Conservation (phyloP, 35 echinoderm and acorn worm species). For the Lytechinus variegatus region DNA sequence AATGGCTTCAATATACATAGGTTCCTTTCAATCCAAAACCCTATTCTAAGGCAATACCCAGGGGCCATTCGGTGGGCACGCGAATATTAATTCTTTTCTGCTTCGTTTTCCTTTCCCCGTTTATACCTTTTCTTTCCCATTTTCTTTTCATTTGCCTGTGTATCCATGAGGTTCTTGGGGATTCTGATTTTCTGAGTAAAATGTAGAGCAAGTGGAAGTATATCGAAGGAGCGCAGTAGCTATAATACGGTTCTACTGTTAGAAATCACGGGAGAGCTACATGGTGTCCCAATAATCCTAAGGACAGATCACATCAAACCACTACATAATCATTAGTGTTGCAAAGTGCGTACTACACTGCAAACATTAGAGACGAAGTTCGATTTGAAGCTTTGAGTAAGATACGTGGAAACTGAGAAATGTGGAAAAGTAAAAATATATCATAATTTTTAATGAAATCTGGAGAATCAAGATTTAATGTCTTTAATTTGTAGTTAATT, state of each 20-base stretch:
- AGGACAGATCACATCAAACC: not conserved
- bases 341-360: not conserved
- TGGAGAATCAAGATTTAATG: too few species aligned
- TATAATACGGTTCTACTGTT: not conserved
- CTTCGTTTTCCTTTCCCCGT: not conserved
- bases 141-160: not conserved
- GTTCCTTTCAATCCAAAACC: not conserved
- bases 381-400: not conserved
- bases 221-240: not conserved
- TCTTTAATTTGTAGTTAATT: too few species aligned
- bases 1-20: not conserved
- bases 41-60: conserved; percentile 28
- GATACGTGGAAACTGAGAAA: not conserved
- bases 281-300: not conserved
- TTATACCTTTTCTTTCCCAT: not conserved
- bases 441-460: too few species aligned
- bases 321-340: not conserved
- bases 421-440: not conserved
- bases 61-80: conserved; percentile 17
- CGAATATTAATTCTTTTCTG: not conserved
- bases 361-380: not conserved
- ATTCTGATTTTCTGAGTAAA: not conserved
- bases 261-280: not conserved
- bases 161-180: not conserved
- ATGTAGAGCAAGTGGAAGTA: not conserved